Base-by-base conservation (phyloP, 2,888 invertebrate genomes). In the Dynastes hyllus region DNA sequence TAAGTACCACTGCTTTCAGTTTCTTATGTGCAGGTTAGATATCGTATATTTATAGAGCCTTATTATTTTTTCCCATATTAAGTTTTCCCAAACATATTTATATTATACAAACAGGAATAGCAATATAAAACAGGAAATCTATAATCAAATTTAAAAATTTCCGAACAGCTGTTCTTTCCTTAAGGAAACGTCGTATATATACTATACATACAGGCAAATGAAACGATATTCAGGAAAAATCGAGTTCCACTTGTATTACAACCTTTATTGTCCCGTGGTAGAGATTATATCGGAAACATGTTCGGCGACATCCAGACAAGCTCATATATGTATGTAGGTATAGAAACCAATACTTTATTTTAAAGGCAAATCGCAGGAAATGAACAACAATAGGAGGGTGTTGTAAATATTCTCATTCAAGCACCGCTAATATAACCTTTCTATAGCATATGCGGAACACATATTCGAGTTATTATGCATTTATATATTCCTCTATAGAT, bases 351-450 rank as follows among this genome's bases (percentile, higher is more conserved):
- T 80, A 80, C 81, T 50, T 78, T 79, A 79, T 79, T 78, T 70
- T 66, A 77, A 76, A 76, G 70, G 65, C 63, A 79, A 79, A 81
- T 82, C 80, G 80, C 82, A 80, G 82, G 82, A 82, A 82, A 78
- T 79, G 76, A 55, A 55, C 71, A 63, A 82, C 82, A 81, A 82
- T 77, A 70, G 80, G 70, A 40, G 70, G 77, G 58, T 66, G 78
- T 50, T 65, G 45, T 71, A 32, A 37, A 77, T 67, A 58, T 73
- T 58, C 73, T 45, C 67, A 67, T 77, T 77, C 58, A 77, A 29
- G 45, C 55, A 76, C 73, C 58, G 40, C 73, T 76, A 77, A 67
- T 77, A 77, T 55, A 77, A 67, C 66, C 77, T 69, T 58, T 67
- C 65, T 69, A 29, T 6, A 16, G 58, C 67, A 58, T 27, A 11